Evolutionary conservation across 2,113 vertebrate species (phyloP).

Genomic region (Hemiprocne comata): DNA sequence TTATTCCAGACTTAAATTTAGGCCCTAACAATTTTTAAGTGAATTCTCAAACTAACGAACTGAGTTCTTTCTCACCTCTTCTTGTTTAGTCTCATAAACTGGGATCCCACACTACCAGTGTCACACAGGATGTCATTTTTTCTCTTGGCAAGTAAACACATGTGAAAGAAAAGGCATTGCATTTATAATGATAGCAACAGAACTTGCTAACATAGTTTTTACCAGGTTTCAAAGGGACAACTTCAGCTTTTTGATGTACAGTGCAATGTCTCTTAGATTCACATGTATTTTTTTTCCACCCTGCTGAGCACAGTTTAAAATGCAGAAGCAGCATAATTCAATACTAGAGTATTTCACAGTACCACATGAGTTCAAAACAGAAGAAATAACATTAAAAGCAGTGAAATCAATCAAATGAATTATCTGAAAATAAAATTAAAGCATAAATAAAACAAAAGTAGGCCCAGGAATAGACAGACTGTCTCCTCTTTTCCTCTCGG

Average conservation of each 20-base stretch:
- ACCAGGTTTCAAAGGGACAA: constrained; percentile 30
- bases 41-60: constrained; percentile 8
- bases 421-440: constrained; percentile 51
- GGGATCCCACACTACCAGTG: constrained; percentile 63
- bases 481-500: constrained; percentile 32
- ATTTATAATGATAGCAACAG: constrained; percentile 45
- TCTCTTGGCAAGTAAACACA: constrained; percentile 65
- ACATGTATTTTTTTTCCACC: not conserved
- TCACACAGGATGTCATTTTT: constrained; percentile 61
- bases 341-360: constrained; percentile 22
- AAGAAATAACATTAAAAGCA: constrained; percentile 56
- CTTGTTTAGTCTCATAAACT: constrained; percentile 59
- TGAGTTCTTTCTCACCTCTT: constrained; percentile 4
- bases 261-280: not conserved
- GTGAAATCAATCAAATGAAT: constrained; percentile 57
- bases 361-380: constrained; percentile 25
- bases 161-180: constrained; percentile 49
- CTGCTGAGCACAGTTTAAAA: constrained; percentile 35
- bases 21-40: not conserved
- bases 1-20: constrained; percentile 19
- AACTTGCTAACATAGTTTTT: constrained; percentile 32
- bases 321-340: constrained; percentile 28
- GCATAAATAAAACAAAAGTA: constrained; percentile 40
- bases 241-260: constrained; percentile 35
- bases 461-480: constrained; percentile 27